phyloP scores from a whole-genome alignment of 2,113 vertebrate genomes.

The Spermophilus dauricus region DNA sequence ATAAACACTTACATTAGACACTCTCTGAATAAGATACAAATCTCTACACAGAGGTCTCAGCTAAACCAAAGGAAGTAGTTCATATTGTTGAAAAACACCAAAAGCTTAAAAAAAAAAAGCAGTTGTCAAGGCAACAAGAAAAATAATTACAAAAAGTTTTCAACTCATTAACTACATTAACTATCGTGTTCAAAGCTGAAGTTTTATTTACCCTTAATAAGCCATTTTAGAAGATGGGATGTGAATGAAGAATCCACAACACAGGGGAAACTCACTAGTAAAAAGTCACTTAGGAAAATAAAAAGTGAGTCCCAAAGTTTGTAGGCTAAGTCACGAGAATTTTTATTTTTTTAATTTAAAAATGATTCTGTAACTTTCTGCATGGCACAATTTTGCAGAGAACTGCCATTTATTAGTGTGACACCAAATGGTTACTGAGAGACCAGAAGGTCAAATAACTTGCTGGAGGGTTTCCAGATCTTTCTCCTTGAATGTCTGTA shows the following conservation, averaged over 20 bases:
- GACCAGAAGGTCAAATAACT: slow-evolving; percentile 64
- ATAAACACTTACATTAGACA: slow-evolving; percentile 39
- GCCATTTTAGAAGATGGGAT: neutral
- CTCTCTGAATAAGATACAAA: slow-evolving; percentile 55
- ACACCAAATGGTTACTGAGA: slow-evolving; percentile 4
- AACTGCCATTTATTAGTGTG: slow-evolving; percentile 12
- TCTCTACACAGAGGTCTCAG: slow-evolving; percentile 33
- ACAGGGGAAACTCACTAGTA: neutral
- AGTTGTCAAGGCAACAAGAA: slow-evolving; percentile 76
- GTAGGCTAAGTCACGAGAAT: neutral
- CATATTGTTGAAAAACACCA: slow-evolving; percentile 58
- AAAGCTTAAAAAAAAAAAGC: slow-evolving; percentile 7
- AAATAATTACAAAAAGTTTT: slow-evolving; percentile 68
- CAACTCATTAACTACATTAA: slow-evolving; percentile 41
- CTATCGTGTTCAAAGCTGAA: slow-evolving; percentile 52
- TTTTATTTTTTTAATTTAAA: slow-evolving; percentile 6
- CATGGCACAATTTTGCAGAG: neutral
- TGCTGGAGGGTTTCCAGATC: slow-evolving; percentile 62
- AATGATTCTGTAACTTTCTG: slow-evolving; percentile 10
- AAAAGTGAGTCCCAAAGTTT: neutral
- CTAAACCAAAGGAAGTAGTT: slow-evolving; percentile 61
- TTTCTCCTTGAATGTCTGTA: slow-evolving; percentile 60
- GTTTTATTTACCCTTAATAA: neutral
- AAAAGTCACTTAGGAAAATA: neutral
- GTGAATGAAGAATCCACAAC: neutral